Evolutionary conservation across 2,113 vertebrate species (phyloP).

Genomic region (Pedetes capensis): DNA sequence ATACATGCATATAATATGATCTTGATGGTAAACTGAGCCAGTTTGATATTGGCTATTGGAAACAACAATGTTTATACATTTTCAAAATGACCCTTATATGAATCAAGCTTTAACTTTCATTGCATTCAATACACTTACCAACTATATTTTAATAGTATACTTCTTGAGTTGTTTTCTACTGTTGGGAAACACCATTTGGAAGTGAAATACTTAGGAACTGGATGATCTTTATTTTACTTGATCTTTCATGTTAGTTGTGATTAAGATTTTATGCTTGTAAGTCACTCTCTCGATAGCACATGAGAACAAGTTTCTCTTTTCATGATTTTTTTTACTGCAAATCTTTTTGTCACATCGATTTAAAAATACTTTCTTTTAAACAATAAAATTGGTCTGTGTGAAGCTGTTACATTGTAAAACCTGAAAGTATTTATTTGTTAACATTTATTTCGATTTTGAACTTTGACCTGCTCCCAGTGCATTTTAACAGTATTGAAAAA

Average conservation of each 20-base stretch:
- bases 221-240: slow-evolving; percentile 15
- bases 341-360: not conserved
- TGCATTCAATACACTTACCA: not conserved
- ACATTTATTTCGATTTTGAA: slow-evolving; percentile 14
- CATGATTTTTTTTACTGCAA: slow-evolving; percentile 4
- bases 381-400: not conserved
- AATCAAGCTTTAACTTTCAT: slow-evolving; percentile 9
- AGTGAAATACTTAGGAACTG: slow-evolving; percentile 18
- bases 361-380: not conserved
- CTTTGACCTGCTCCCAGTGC: not conserved
- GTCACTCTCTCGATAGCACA: not conserved
- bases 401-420: not conserved
- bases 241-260: not conserved
- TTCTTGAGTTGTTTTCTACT: not conserved
- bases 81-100: not conserved
- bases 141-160: not conserved
- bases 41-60: not conserved
- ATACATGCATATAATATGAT: not conserved
- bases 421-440: not conserved
- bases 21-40: not conserved
- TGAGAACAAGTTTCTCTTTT: not conserved
- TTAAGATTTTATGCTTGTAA: slow-evolving; percentile 49
- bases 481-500: slow-evolving; percentile 12
- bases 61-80: slow-evolving; percentile 14
- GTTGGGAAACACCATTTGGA: not conserved